Evolutionary conservation across 2,797 vertebrate species (phyloP).

Genomic region (Tinamus major): DNA sequence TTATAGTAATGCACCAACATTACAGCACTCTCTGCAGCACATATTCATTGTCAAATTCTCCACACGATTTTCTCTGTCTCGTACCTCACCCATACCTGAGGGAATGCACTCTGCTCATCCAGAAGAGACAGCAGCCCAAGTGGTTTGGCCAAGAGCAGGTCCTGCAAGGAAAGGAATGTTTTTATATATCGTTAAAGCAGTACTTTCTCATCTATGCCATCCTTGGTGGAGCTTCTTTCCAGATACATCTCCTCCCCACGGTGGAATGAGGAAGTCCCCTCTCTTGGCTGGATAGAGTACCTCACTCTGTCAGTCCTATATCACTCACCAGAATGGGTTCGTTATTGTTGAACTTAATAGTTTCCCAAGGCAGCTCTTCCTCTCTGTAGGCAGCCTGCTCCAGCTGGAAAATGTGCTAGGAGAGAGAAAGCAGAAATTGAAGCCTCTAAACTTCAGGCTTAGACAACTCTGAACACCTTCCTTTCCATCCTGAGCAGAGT

Average conservation of each 20-base stretch:
- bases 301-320: background rate
- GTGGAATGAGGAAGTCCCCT: background rate
- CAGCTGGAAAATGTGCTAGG: constrained; percentile 83
- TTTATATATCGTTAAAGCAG: background rate
- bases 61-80: background rate
- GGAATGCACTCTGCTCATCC: constrained; percentile 84
- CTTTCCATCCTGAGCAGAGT: background rate
- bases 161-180: constrained; percentile 57
- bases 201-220: background rate
- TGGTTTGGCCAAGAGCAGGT: constrained; percentile 81
- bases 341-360: constrained; percentile 80
- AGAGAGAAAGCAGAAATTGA: background rate
- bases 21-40: background rate
- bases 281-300: background rate
- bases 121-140: constrained; percentile 81
- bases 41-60: background rate
- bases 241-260: background rate
- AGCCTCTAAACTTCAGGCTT: background rate
- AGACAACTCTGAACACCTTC: background rate
- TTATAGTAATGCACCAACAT: background rate
- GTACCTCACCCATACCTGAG: constrained; percentile 67
- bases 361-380: constrained; percentile 79
- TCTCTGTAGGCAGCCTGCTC: constrained; percentile 81
- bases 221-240: background rate
- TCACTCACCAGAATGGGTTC: constrained; percentile 79